phyloP scores from a whole-genome alignment of 1,140 invertebrate species.

The Bombus difficillimus region DNA sequence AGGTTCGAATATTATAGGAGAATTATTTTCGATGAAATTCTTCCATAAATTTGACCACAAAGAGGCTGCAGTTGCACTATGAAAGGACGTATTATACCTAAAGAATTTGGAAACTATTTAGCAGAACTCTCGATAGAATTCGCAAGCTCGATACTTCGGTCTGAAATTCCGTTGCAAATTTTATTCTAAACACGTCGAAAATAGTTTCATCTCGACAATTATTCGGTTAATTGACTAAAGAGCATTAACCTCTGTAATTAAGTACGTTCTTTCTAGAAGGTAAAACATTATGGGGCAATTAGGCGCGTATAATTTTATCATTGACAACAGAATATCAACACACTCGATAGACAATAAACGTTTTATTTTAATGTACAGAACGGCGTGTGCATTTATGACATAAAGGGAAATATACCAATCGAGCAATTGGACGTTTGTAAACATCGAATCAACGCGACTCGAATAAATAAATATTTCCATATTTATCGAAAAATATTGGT shows the following conservation, averaged over 20 bases:
- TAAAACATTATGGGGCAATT: neutral
- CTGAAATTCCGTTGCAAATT: neutral
- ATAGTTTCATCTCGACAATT: neutral
- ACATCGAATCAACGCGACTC: no score
- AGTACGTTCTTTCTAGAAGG: no score
- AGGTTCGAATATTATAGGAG: no score
- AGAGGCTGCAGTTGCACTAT: neutral
- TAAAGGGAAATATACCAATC: neutral
- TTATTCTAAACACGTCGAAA: neutral
- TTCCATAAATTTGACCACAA: neutral
- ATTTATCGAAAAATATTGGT: neutral
- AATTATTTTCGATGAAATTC: neutral
- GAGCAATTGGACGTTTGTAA: neutral
- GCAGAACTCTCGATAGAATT: no score
- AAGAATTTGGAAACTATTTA: constrained; percentile 6
- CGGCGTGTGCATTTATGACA: neutral
- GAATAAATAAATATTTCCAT: constrained; percentile 20
- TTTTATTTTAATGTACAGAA: neutral
- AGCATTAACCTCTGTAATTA: neutral
- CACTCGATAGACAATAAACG: neutral
- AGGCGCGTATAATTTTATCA: neutral
- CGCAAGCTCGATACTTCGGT: neutral
- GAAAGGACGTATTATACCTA: neutral
- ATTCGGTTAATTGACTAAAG: neutral
- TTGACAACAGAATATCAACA: neutral